phyloP scores from a whole-genome alignment of 2,113 vertebrate species.

The Cheilinus undulatus region DNA sequence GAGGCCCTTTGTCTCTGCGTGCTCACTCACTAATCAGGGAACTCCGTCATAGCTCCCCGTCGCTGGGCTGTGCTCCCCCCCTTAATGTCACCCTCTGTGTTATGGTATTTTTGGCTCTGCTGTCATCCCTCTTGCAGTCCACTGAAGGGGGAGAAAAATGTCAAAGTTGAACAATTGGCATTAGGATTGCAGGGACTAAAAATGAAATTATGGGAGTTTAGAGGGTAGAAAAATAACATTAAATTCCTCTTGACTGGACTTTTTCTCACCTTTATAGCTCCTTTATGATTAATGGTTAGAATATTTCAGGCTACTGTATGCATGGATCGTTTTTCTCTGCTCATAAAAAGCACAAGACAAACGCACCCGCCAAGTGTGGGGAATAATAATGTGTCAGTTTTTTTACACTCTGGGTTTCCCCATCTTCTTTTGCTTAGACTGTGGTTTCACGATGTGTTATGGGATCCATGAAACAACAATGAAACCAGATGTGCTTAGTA shows the following conservation, averaged over 20 bases:
- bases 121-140: conserved; percentile 66
- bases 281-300: conserved; percentile 43
- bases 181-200: conserved; percentile 63
- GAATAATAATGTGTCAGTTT: conserved; percentile 57
- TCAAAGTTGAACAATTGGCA: conserved; percentile 55
- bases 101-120: conserved; percentile 79
- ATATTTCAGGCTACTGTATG: conserved; percentile 36
- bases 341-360: conserved; percentile 39
- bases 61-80: conserved; percentile 39
- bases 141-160: conserved; percentile 38
- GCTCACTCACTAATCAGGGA: conserved; percentile 80
- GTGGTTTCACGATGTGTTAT: conserved; percentile 77
- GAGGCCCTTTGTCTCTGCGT: conserved; percentile 79
- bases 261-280: conserved; percentile 39
- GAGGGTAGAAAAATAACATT: conserved; percentile 12
- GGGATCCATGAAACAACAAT: conserved; percentile 76
- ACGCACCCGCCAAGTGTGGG: conserved; percentile 10
- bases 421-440: conserved; percentile 75
- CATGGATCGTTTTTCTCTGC: conserved; percentile 38
- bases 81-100: conserved; percentile 66
- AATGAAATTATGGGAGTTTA: conserved; percentile 45
- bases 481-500: conserved; percentile 81
- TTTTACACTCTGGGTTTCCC: conserved; percentile 72
- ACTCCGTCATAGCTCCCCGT: conserved; percentile 76
- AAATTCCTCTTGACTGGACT: conserved; percentile 19